phyloP scores from a whole-genome alignment of 2,113 vertebrate genomes.

The Rhinoderma darwinii region DNA sequence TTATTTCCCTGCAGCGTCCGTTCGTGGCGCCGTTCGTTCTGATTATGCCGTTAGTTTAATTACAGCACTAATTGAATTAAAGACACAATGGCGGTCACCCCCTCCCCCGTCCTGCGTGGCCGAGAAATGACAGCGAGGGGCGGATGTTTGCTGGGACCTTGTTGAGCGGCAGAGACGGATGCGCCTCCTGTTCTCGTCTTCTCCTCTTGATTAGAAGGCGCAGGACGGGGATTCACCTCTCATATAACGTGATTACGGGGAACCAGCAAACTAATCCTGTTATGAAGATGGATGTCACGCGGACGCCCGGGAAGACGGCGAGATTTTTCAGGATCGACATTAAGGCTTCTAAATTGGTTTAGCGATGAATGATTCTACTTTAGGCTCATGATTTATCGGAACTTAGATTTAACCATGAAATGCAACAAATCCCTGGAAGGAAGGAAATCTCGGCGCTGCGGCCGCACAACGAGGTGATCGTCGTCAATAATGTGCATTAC shows the following conservation, averaged over 20 bases:
- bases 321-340: slow-evolving; percentile 31
- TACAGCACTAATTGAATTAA: neutral
- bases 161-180: neutral
- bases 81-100: neutral
- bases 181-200: neutral
- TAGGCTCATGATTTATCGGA: neutral
- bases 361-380: slow-evolving; percentile 23
- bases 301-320: slow-evolving; percentile 13
- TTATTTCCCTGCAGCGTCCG: neutral
- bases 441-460: neutral
- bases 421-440: neutral
- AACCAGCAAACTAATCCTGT: slow-evolving; percentile 49
- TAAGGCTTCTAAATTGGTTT: slow-evolving; percentile 45
- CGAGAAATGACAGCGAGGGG: neutral
- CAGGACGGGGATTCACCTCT: slow-evolving; percentile 30
- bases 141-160: slow-evolving; percentile 3
- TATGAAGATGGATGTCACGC: slow-evolving; percentile 43
- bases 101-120: neutral
- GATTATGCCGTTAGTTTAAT: neutral
- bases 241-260: slow-evolving; percentile 26
- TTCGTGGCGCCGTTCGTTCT: neutral
- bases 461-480: neutral
- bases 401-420: neutral
- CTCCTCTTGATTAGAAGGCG: slow-evolving; percentile 9
- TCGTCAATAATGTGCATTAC: neutral